Conservation (phyloP, 1,140 invertebrate species). For the Carcinoscorpius rotundicauda region DNA sequence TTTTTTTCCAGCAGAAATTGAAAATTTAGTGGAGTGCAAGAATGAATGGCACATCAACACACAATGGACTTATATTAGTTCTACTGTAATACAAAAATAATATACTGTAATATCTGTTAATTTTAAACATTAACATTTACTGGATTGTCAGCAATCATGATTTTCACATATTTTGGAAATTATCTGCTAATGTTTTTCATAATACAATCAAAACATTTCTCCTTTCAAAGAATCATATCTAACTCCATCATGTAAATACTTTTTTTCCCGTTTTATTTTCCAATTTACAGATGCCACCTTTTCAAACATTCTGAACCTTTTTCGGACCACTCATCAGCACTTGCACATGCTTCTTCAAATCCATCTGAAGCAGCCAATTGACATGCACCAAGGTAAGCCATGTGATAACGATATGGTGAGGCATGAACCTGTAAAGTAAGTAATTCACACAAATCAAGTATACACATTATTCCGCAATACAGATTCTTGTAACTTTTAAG, state of each 20-base stretch:
- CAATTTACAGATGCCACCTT: constrained; percentile 27
- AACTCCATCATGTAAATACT: neutral
- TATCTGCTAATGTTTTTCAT: too few species aligned
- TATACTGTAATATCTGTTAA: too few species aligned
- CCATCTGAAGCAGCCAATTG: constrained; percentile 39
- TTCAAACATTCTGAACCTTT: constrained; percentile 25
- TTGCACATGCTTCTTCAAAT: constrained; percentile 41
- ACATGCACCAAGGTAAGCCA: constrained; percentile 46
- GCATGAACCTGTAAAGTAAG: constrained; percentile 39
- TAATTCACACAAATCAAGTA: neutral
- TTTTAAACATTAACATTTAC: too few species aligned
- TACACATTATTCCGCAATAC: constrained; percentile 2
- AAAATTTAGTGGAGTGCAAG: too few species aligned
- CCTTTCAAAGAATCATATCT: neutral
- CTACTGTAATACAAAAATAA: too few species aligned
- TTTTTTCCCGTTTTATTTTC: neutral
- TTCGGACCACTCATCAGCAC: constrained; percentile 29
- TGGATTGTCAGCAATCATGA: too few species aligned
- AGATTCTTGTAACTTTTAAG: neutral
- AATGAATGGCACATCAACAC: too few species aligned
- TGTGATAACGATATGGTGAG: constrained; percentile 45
- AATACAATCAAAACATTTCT: neutral
- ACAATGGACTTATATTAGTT: too few species aligned
- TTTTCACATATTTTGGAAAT: too few species aligned
- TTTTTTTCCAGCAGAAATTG: too few species aligned